phyloP scores from a whole-genome alignment of 2,113 vertebrate species.

The Nothoprocta pentlandii region DNA sequence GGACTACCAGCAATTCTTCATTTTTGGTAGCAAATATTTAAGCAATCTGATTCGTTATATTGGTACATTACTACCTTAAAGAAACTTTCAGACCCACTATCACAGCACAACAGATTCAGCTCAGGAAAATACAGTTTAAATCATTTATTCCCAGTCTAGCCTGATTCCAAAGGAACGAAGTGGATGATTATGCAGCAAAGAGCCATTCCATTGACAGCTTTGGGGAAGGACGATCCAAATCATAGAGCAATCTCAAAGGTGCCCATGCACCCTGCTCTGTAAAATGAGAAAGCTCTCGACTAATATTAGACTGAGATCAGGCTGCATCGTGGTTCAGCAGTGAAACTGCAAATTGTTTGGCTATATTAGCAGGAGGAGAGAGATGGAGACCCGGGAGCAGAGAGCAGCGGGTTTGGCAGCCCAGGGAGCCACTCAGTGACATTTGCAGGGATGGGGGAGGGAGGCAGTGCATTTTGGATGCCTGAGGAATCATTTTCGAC shows the following conservation, averaged over 20 bases:
- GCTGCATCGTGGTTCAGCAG: neutral
- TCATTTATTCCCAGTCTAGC: neutral
- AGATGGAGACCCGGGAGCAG: neutral
- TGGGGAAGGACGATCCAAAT: neutral
- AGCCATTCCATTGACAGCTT: neutral
- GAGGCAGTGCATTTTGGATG: fast-evolving
- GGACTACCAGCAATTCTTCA: neutral
- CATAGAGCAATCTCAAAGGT: neutral
- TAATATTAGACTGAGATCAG: neutral
- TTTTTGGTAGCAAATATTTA: neutral
- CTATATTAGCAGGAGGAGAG: neutral
- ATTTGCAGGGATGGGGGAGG: neutral
- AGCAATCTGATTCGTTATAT: neutral
- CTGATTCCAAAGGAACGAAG: neutral
- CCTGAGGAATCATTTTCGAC: constrained; percentile 3
- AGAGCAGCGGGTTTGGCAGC: neutral
- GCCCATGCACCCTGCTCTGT: neutral
- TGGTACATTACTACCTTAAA: neutral
- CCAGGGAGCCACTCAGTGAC: neutral
- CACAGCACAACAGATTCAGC: neutral
- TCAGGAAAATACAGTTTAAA: neutral
- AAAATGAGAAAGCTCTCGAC: neutral
- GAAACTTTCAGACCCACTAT: neutral
- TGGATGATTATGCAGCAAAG: neutral
- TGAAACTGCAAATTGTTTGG: neutral